Evolutionary conservation across 2,888 invertebrate species (phyloP).

Genomic region (Heliconius hortense): DNA sequence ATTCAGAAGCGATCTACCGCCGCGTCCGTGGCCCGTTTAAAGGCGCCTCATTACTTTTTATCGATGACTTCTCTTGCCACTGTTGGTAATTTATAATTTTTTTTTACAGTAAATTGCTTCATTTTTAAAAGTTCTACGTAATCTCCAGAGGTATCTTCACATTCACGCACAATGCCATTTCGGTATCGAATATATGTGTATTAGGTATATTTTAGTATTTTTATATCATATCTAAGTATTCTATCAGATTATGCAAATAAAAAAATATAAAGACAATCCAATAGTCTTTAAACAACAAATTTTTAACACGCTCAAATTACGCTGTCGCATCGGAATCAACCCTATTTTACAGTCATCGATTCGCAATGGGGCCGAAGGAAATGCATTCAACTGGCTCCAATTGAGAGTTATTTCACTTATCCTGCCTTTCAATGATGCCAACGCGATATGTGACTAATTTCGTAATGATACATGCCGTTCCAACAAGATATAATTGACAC

Average conservation of each 20-base stretch:
- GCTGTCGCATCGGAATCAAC: conserved; percentile 23
- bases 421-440: conserved; percentile 47
- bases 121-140: conserved; percentile 9
- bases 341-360: conserved; percentile 42
- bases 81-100: conserved; percentile 32
- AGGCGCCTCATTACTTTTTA: conserved; percentile 53
- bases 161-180: not conserved
- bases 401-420: conserved; percentile 50
- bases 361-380: conserved; percentile 49
- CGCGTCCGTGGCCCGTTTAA: conserved; percentile 53
- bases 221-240: not conserved
- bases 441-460: conserved; percentile 40
- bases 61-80: conserved; percentile 46
- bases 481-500: conserved; percentile 27
- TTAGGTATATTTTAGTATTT: not conserved
- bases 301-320: not conserved
- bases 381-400: conserved; percentile 49
- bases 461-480: conserved; percentile 36
- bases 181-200: not conserved
- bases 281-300: not conserved
- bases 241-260: not conserved
- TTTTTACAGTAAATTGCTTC: conserved; percentile 40
- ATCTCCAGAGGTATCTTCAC: not conserved
- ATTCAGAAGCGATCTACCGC: conserved; percentile 42
- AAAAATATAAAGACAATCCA: not conserved